phyloP scores from a whole-genome alignment of 2,888 invertebrate species.

The Plagodis dolabraria region DNA sequence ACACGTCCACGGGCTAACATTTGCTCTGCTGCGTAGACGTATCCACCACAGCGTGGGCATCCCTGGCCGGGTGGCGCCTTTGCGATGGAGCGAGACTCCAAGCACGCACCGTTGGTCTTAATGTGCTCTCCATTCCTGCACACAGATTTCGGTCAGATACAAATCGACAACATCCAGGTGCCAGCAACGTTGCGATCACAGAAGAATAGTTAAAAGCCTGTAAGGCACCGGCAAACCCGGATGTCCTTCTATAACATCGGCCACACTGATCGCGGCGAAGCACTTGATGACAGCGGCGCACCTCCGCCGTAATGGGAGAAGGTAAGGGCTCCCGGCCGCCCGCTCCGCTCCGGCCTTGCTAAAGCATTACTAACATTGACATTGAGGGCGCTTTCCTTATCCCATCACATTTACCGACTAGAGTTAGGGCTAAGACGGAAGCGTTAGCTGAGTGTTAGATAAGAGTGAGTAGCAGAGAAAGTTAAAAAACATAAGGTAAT shows the following conservation, averaged over 20 bases:
- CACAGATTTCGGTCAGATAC: conserved; percentile 53
- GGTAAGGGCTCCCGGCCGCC: conserved; percentile 84
- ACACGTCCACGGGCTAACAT: conserved; percentile 96
- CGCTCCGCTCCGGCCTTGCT: conserved; percentile 78
- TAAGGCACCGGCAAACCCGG: conserved; percentile 63
- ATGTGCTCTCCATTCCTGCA: conserved; percentile 74
- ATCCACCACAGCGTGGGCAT: conserved; percentile 95
- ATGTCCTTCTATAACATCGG: conserved; percentile 68
- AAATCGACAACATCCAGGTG: conserved; percentile 40
- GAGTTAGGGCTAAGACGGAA: conserved; percentile 76
- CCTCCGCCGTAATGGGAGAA: conserved; percentile 86
- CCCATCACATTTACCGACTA: conserved; percentile 86
- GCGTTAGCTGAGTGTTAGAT: conserved; percentile 77
- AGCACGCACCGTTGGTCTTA: conserved; percentile 86
- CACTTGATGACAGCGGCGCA: conserved; percentile 79
- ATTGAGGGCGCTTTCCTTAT: conserved; percentile 91
- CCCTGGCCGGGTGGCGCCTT: conserved; percentile 94
- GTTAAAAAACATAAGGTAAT: conserved; percentile 68
- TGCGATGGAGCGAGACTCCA: conserved; percentile 89
- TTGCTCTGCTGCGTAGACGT: conserved; percentile 95
- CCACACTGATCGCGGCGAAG: conserved; percentile 78
- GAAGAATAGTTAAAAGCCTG: conserved; percentile 81
- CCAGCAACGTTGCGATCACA: conserved; percentile 72
- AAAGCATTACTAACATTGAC: conserved; percentile 69
- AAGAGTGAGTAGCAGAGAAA: conserved; percentile 75